These are phyloP conservation scores for Dermochelys coriacea DNA, from an alignment of 2,797 vertebrate genomes.

Conservation along the genomic window DNA sequence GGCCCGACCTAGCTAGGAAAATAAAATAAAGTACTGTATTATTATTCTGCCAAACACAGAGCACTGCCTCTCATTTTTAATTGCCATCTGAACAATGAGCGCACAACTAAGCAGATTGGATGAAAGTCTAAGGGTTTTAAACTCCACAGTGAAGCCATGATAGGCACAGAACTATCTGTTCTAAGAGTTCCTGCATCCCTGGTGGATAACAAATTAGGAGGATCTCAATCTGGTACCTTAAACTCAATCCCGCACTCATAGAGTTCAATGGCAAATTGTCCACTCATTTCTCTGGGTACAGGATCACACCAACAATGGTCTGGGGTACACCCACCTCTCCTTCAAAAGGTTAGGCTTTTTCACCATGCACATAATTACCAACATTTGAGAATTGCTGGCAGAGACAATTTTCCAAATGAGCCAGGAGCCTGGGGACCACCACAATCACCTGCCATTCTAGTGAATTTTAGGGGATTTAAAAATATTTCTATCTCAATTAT, in stretches of 20 bases:
- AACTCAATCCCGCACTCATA: background rate
- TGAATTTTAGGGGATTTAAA: background rate
- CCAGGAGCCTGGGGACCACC: background rate
- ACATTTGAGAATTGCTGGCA: background rate
- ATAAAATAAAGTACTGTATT: slow-evolving; percentile 41
- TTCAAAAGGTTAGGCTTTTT: background rate
- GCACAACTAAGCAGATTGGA: slow-evolving; percentile 45
- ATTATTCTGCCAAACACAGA: slow-evolving; percentile 51
- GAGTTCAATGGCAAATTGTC: background rate
- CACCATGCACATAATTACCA: background rate
- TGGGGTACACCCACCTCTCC: background rate
- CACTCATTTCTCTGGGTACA: background rate
- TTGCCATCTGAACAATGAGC: slow-evolving; percentile 50
- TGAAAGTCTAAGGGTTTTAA: slow-evolving; percentile 57
- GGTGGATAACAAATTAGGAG: slow-evolving; percentile 27
- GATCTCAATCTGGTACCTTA: background rate
- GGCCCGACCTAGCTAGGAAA: slow-evolving; percentile 15
- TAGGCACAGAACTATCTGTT: slow-evolving; percentile 50
- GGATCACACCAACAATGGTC: background rate
- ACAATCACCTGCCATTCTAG: background rate
- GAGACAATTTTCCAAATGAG: background rate
- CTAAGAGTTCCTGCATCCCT: slow-evolving; percentile 12
- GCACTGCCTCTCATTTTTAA: slow-evolving; percentile 52
- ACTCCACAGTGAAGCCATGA: slow-evolving; percentile 31
- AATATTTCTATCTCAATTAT: background rate